Percentiles rank a stretch among this genome's conserved stretches.
Evolutionary conservation across 2,888 invertebrate genomes (phyloP).

Genomic region (Micropterix aruncella): DNA sequence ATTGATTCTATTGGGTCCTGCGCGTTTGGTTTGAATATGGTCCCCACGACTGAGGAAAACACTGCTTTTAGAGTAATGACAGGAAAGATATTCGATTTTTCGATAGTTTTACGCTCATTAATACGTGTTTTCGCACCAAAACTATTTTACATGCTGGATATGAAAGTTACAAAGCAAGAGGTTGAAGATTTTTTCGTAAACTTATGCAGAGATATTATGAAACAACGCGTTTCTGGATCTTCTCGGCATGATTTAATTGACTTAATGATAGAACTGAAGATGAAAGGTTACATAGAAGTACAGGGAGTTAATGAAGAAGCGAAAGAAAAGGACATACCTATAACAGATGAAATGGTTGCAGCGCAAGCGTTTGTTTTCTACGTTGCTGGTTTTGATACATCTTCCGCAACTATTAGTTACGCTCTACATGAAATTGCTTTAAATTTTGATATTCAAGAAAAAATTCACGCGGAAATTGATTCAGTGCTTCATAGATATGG

Average conservation of each 20-base stretch:
- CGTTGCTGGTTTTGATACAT: conserved; percentile 22
- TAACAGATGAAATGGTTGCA: conserved; percentile 17
- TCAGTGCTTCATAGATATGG: conserved; percentile 15
- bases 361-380: conserved; percentile 25
- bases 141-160: conserved; percentile 1
- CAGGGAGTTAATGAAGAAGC: not conserved
- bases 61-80: not conserved
- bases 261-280: not conserved
- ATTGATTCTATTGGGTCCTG: conserved; percentile 1
- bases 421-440: conserved; percentile 5
- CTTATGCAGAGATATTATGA: not conserved
- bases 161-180: not conserved
- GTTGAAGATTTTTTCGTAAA: not conserved
- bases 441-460: conserved; percentile 16
- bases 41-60: not conserved
- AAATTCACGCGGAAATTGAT: conserved; percentile 18
- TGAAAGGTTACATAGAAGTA: not conserved
- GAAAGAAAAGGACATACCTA: conserved; percentile 2
- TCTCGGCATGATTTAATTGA: conserved; percentile 3
- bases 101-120: not conserved
- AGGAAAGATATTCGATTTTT: not conserved
- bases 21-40: conserved; percentile 3
- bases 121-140: conserved; percentile 1
- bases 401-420: conserved; percentile 20
- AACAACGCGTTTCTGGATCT: not conserved